Conservation (phyloP, 2,797 vertebrate species). For the Xiphophorus birchmanni region DNA sequence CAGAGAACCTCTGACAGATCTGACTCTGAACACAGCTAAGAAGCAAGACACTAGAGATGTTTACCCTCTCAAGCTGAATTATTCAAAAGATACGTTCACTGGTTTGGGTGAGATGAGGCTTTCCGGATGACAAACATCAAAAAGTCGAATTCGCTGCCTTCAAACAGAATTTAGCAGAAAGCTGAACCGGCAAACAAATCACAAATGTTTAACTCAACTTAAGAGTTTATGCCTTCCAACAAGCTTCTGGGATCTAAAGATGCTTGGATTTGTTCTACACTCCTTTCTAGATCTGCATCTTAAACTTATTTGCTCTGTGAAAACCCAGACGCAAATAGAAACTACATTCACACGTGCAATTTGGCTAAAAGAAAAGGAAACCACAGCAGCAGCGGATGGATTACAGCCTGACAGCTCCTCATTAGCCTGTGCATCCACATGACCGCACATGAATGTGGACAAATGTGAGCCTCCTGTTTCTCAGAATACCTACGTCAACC, state of each 20-base stretch:
- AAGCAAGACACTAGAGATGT: not conserved
- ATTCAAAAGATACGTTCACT: not conserved
- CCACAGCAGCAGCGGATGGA: constrained; percentile 39
- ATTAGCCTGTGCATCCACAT: constrained; percentile 36
- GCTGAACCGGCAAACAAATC: not conserved
- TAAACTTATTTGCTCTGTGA: not conserved
- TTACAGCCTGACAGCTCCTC: constrained; percentile 31
- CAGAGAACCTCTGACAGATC: not conserved
- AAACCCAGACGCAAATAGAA: not conserved
- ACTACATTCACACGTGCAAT: not conserved
- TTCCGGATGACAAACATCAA: not conserved
- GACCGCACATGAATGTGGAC: not conserved
- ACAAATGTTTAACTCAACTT: not conserved
- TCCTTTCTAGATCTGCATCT: not conserved
- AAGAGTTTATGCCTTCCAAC: constrained; percentile 5
- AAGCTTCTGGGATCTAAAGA: not conserved
- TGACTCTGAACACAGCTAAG: constrained; percentile 1
- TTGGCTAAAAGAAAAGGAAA: constrained; percentile 1
- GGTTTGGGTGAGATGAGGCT: not conserved
- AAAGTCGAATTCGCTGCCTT: not conserved
- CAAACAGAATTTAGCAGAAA: not conserved
- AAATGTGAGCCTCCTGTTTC: constrained; percentile 2
- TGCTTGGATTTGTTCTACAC: constrained; percentile 2
- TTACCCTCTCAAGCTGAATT: not conserved
- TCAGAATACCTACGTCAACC: not conserved